Conservation (phyloP, 1,140 invertebrate species). For the Drosophila saltans region DNA sequence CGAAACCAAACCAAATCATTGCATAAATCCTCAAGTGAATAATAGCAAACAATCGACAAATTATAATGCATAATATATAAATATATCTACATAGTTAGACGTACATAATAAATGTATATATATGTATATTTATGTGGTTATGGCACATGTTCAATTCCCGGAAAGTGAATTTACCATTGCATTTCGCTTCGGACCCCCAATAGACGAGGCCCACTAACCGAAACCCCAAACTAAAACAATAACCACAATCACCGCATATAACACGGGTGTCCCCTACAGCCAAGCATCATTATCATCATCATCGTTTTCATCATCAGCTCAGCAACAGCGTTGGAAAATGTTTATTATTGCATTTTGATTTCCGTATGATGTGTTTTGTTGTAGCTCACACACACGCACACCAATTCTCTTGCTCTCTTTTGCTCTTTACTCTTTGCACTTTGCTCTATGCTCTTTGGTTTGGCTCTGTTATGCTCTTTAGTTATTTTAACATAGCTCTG, state of each 20-base stretch:
- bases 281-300: conserved; percentile 55
- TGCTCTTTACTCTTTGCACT: conserved; percentile 14
- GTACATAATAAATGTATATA: background rate
- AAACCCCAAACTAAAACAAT: conserved; percentile 68
- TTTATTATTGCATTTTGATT: conserved; percentile 79
- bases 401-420: conserved; percentile 30
- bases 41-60: conserved; percentile 55
- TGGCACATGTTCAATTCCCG: conserved; percentile 64
- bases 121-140: conserved; percentile 23
- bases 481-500: conserved; percentile 46
- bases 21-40: conserved; percentile 56
- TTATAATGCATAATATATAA: conserved; percentile 41
- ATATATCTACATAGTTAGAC: background rate
- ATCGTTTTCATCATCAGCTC: conserved; percentile 23
- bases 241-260: conserved; percentile 47
- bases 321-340: conserved; percentile 37
- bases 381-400: no score
- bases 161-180: conserved; percentile 63
- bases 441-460: conserved; percentile 15
- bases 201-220: conserved; percentile 63
- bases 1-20: conserved; percentile 38
- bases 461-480: conserved; percentile 23
- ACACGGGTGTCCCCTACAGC: conserved; percentile 33
- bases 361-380: conserved; percentile 59
- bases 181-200: background rate